A percentile compares a stretch with the other conserved stretches of the same genome.
Evolutionary conservation across 2,888 invertebrate species (phyloP).

Genomic region (Tanytarsus gracilentus): DNA sequence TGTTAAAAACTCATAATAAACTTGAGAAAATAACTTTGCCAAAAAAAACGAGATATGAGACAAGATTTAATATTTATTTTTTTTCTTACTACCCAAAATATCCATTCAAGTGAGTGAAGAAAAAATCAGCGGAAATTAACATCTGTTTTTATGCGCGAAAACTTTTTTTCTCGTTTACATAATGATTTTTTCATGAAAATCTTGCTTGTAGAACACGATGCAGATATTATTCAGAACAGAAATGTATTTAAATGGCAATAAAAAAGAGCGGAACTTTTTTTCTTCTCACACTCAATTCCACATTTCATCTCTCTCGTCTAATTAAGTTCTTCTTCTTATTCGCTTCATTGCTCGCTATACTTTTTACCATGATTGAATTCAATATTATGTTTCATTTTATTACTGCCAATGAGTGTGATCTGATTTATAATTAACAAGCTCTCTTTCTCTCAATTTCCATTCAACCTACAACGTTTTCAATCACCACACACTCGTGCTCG

Average conservation of each 20-base stretch:
- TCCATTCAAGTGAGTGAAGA: background rate
- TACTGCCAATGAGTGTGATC: constrained; percentile 24
- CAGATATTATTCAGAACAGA: too few relatives aligned
- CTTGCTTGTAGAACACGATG: too few relatives aligned
- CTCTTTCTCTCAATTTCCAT: constrained; percentile 1
- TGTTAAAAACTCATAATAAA: too few relatives aligned
- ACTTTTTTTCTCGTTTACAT: background rate
- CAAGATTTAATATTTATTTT: too few relatives aligned
- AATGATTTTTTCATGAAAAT: background rate
- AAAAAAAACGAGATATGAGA: too few relatives aligned
- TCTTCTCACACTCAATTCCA: too few relatives aligned
- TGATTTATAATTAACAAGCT: constrained; percentile 26
- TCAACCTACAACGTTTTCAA: background rate
- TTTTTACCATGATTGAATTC: constrained; percentile 23
- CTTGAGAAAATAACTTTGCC: too few relatives aligned
- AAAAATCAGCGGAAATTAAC: background rate
- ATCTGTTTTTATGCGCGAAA: constrained; percentile 11
- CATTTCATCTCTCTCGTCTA: background rate
- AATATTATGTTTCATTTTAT: constrained; percentile 25
- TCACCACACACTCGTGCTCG: background rate
- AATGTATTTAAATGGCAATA: constrained; percentile 26
- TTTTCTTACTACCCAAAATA: background rate
- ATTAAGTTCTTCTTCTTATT: background rate
- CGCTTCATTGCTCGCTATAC: constrained; percentile 7
- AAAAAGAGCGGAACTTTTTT: constrained; percentile 9